Percentiles rank a stretch among this genome's conserved stretches.
Conservation (phyloP, 2,888 invertebrate species). For the Coenonympha arcania region DNA sequence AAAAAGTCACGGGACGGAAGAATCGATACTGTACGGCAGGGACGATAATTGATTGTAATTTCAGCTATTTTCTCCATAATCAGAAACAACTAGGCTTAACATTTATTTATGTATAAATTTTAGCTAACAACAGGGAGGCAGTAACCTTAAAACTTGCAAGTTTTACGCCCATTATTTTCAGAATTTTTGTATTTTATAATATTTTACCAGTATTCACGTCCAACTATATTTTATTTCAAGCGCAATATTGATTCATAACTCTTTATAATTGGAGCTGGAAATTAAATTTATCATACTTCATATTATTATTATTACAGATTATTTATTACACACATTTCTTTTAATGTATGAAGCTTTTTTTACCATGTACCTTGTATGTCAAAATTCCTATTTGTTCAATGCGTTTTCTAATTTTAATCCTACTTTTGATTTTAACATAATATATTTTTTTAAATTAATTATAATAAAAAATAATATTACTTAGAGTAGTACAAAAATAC, state of each 20-base stretch:
- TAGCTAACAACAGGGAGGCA: conserved; percentile 6
- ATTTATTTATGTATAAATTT: conserved; percentile 23
- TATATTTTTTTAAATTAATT: background rate
- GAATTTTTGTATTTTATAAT: too few relatives aligned
- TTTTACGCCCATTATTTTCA: too few relatives aligned
- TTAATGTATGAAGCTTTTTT: too few relatives aligned
- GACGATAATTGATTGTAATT: conserved; percentile 36
- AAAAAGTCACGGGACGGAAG: conserved; percentile 67
- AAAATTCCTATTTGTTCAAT: background rate
- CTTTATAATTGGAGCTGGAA: too few relatives aligned
- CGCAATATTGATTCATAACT: too few relatives aligned
- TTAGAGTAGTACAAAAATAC: background rate
- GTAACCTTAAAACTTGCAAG: background rate
- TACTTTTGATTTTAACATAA: background rate
- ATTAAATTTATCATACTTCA: too few relatives aligned
- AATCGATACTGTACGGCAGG: conserved; percentile 63
- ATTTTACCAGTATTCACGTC: too few relatives aligned
- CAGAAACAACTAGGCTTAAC: conserved; percentile 10
- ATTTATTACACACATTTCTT: too few relatives aligned
- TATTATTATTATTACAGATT: too few relatives aligned
- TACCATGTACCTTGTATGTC: too few relatives aligned
- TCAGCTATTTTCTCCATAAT: conserved; percentile 21
- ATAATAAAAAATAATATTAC: background rate
- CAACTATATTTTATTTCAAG: too few relatives aligned
- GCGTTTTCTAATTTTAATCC: background rate